Conservation (phyloP, 2,888 invertebrate species). For the Nineta flava region DNA sequence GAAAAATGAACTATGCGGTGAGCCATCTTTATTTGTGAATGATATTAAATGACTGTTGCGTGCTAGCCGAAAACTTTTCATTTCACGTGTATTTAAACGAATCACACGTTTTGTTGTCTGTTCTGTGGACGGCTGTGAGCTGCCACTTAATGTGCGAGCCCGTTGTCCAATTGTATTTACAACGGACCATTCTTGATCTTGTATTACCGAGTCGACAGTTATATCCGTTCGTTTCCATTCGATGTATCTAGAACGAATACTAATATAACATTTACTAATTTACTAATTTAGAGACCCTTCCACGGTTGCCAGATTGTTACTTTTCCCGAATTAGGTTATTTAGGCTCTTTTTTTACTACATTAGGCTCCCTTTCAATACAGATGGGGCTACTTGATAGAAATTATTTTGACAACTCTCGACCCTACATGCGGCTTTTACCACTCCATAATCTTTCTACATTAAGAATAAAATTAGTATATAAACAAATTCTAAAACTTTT, state of each 20-base stretch:
- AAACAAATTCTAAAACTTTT: no score
- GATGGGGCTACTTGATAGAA: no score
- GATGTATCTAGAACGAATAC: constrained; percentile 30
- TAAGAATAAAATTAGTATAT: no score
- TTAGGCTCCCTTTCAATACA: no score
- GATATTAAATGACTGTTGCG: constrained; percentile 37
- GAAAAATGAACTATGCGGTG: constrained; percentile 64
- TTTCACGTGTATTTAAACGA: constrained; percentile 40
- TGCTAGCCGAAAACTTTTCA: constrained; percentile 46
- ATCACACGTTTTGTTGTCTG: constrained; percentile 32
- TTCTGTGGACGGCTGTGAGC: constrained; percentile 24
- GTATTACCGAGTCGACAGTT: constrained; percentile 58
- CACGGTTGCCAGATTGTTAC: background rate
- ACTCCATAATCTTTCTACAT: no score
- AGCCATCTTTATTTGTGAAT: constrained; percentile 53
- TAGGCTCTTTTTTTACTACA: no score
- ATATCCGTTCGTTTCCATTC: constrained; percentile 76
- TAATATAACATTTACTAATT: background rate
- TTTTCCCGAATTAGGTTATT: background rate
- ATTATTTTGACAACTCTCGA: no score
- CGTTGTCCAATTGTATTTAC: constrained; percentile 59
- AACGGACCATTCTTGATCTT: constrained; percentile 73
- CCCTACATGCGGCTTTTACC: no score
- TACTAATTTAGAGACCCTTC: no score
- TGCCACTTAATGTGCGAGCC: constrained; percentile 41